Base-by-base conservation (phyloP, 2,797 vertebrate species). In the Cryptoblepharus egeriae region DNA sequence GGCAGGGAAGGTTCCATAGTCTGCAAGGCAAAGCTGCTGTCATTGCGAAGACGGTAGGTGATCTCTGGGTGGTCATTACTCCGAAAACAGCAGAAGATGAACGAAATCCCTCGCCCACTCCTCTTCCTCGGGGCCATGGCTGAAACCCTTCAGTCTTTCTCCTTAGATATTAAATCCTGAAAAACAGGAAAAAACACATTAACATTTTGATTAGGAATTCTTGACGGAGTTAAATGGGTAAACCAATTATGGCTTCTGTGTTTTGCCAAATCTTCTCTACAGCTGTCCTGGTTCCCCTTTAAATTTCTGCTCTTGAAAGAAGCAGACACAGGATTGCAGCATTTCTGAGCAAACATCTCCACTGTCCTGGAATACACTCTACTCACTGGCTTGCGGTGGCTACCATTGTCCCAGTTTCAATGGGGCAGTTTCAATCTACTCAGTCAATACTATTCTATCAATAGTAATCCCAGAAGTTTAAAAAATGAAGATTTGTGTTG, bases 1-100 rank as follows among this genome's bases (percentile, higher is more conserved):
- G 98, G 97, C 87, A 97, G 89, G 0, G 92, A 80, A 0, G 97
- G 98, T 93, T 97, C 97, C 97, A 98, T 96, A 35, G 93, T 92
- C 75, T 96, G 94, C 79, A 99, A 92, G 1, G 94, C 97, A 1
- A 98, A 98, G 95, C 84, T 94, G 95, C 96, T 97, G 85, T 98
- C 97, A 80, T 97, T 96, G 86, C 98, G 96, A 75, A 99, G 96
- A 73, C 95, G 93, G 91, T 98, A 96, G 0, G 97, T 98, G 95
- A 99, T 98, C 95, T 98, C 97, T 0, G 97, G 98, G 86, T 97
- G 97, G 67, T 98, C 96, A 0, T 92, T 96, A 87, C 94, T 95
- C 88, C 96, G 97, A 92, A 97, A 97, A 95, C 98, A 99, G 95
- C 98, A 99, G 85, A 97, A 97, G 91, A 99, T 97, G 78, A 98